These are phyloP conservation scores for Peribatodes rhomboidaria DNA, from an alignment of 2,888 invertebrate species.

Conservation along the genomic window DNA sequence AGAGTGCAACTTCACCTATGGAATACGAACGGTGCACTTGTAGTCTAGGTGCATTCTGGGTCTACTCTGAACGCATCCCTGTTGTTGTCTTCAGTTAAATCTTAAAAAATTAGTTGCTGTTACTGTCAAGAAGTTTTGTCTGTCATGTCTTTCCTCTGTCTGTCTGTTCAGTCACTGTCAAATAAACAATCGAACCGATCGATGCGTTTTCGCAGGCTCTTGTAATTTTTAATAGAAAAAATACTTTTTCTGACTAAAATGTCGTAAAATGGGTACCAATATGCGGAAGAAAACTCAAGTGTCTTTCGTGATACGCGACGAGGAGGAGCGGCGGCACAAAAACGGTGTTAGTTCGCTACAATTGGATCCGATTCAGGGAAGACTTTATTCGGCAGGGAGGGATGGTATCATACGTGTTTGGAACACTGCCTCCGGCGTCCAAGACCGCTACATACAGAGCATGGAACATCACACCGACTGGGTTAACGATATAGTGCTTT, in stretches of 20 bases:
- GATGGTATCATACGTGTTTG: constrained; percentile 99
- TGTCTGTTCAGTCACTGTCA: constrained; percentile 10
- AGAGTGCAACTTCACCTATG: too few relatives aligned
- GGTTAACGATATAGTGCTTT: constrained; percentile 99
- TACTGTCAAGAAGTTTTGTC: background rate
- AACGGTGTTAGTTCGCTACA: constrained; percentile 98
- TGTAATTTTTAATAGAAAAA: constrained; percentile 43
- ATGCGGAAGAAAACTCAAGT: constrained; percentile 91
- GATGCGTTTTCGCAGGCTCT: constrained; percentile 30
- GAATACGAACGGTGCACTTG: too few relatives aligned
- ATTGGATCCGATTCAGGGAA: constrained; percentile 94
- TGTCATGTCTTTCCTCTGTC: background rate
- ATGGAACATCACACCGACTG: constrained; percentile 99
- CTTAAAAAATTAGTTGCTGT: too few relatives aligned
- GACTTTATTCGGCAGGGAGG: constrained; percentile 98
- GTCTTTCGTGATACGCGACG: constrained; percentile 99
- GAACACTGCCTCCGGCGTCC: constrained; percentile 88
- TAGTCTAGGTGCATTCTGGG: too few relatives aligned
- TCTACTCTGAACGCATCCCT: too few relatives aligned
- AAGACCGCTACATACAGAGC: constrained; percentile 93
- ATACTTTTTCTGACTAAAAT: constrained; percentile 72
- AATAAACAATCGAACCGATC: constrained; percentile 22
- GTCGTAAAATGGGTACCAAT: constrained; percentile 84
- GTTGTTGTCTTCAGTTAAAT: too few relatives aligned
- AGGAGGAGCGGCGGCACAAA: constrained; percentile 96